Evolutionary conservation across 2,888 invertebrate genomes (phyloP).

Genomic region (Gibbula magus): DNA sequence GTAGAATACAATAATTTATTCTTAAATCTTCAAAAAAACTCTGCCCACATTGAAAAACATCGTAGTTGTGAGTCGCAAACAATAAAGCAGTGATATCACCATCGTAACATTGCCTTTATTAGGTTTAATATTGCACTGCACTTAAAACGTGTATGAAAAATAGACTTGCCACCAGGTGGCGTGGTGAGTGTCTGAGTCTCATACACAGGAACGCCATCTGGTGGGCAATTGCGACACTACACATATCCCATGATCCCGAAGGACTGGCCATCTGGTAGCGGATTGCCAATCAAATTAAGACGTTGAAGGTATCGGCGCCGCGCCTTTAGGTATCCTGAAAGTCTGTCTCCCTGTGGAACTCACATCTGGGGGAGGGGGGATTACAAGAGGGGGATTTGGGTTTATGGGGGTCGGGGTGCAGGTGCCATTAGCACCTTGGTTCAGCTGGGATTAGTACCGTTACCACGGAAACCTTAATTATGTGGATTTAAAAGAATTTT

Average conservation of each 20-base stretch:
- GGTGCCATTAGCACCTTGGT: not conserved
- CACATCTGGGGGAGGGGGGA: not conserved
- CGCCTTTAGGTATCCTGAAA: not conserved
- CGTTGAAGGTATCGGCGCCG: not conserved
- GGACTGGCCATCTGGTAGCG: not conserved
- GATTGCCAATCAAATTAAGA: constrained; percentile 15
- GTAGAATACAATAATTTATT: no score
- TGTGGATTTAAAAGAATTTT: not conserved
- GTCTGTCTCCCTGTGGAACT: not conserved
- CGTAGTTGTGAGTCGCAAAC: no score
- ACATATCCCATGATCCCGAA: constrained; percentile 6
- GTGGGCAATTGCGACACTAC: constrained; percentile 5
- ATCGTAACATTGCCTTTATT: no score
- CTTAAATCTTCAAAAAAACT: no score
- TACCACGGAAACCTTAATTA: not conserved
- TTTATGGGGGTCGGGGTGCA: not conserved
- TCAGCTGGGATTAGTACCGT: not conserved
- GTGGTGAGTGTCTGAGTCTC: not conserved
- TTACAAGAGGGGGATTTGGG: not conserved
- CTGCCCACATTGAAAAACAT: no score
- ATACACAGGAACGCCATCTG: not conserved
- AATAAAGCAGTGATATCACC: no score
- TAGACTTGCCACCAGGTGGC: constrained; percentile 2
- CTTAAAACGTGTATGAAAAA: not conserved
- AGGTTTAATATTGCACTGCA: not conserved